Percentiles rank a stretch among this genome's conserved stretches.
phyloP scores from a whole-genome alignment of 2,113 vertebrate genomes.

The Ramphastos sulfuratus region DNA sequence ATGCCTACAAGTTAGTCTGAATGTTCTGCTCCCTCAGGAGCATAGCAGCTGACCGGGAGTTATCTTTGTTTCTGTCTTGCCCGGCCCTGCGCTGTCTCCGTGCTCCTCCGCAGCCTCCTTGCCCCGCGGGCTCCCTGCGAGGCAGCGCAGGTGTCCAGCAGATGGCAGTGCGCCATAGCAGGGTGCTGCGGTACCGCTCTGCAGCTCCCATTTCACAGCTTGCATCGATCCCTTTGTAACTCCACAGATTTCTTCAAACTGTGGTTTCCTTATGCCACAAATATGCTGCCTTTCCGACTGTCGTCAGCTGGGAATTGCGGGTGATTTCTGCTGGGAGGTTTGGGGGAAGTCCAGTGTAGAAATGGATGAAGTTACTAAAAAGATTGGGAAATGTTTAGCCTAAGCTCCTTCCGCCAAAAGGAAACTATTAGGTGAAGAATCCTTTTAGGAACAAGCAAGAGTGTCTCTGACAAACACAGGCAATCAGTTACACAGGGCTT shows the following conservation, averaged over 20 bases:
- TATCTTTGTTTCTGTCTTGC: background rate
- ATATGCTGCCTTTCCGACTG: background rate
- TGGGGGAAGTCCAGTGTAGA: background rate
- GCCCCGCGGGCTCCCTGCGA: background rate
- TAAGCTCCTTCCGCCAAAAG: background rate
- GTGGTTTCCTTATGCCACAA: background rate
- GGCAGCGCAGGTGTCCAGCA: background rate
- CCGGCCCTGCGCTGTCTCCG: background rate
- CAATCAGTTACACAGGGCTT: background rate
- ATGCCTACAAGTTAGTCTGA: background rate
- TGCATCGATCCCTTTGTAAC: background rate
- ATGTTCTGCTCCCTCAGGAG: background rate
- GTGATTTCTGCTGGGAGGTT: background rate
- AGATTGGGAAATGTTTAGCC: background rate
- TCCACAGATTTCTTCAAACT: background rate
- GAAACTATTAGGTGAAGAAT: background rate
- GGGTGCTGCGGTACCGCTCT: background rate
- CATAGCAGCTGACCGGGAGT: background rate
- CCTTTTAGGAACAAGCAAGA: background rate
- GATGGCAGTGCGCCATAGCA: background rate
- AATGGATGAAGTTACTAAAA: background rate
- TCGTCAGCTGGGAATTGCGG: background rate
- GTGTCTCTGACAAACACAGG: background rate
- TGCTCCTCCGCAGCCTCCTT: no score
- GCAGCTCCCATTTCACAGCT: background rate